Percentiles rank a stretch among this genome's conserved stretches.
These are phyloP conservation scores for Lepus timidus DNA, from an alignment of 2,113 vertebrate genomes.

Conservation along the genomic window DNA sequence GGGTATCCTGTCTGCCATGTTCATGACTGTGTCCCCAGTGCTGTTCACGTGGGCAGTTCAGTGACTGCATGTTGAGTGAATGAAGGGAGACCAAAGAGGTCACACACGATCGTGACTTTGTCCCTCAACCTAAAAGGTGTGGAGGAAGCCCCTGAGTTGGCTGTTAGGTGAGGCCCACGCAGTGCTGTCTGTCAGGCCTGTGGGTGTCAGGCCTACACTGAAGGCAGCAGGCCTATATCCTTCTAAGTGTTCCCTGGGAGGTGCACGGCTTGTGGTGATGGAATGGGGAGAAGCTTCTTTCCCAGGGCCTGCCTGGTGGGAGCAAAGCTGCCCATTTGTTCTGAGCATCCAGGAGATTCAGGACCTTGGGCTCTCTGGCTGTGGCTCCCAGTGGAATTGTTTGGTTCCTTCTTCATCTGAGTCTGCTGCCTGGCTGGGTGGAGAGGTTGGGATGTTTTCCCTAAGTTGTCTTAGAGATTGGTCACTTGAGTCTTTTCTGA, in stretches of 20 bases:
- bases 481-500: constrained; percentile 58
- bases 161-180: background rate
- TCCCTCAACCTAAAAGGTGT: background rate
- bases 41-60: background rate
- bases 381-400: constrained; percentile 80
- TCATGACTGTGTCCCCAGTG: background rate
- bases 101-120: background rate
- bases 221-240: constrained; percentile 82
- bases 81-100: background rate
- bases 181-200: constrained; percentile 73
- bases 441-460: constrained; percentile 69
- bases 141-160: background rate
- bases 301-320: constrained; percentile 71
- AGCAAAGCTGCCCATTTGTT: constrained; percentile 89
- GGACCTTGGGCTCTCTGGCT: constrained; percentile 82
- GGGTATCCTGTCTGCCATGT: background rate
- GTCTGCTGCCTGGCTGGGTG: constrained; percentile 67
- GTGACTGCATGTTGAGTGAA: background rate
- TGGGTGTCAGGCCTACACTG: constrained; percentile 75
- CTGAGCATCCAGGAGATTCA: constrained; percentile 86
- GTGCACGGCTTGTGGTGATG: constrained; percentile 70
- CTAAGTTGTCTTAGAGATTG: background rate
- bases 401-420: constrained; percentile 79
- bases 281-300: constrained; percentile 79
- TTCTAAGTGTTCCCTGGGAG: constrained; percentile 80